A percentile compares a stretch with the other conserved stretches of the same genome.
These are phyloP conservation scores for Empidonax traillii DNA, from an alignment of 2,113 vertebrate genomes.

Conservation along the genomic window DNA sequence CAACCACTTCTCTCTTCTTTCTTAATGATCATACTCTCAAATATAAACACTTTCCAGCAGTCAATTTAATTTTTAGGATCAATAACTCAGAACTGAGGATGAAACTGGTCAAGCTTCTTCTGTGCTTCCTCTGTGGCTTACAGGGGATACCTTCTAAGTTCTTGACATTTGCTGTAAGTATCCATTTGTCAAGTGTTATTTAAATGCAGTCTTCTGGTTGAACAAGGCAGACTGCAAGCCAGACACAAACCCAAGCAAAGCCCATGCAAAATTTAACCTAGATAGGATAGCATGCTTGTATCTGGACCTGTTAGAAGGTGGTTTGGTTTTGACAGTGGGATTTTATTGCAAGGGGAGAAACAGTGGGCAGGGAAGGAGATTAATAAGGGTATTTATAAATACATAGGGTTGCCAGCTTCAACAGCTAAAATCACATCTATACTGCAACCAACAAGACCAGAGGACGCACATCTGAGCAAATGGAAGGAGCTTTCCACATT, in stretches of 20 bases:
- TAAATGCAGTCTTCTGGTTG: not conserved
- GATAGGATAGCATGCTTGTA: not conserved
- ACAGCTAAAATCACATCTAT: not conserved
- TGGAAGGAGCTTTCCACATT: not conserved
- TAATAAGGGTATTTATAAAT: not conserved
- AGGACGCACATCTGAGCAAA: not conserved
- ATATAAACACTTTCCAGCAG: not conserved
- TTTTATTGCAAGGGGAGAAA: not conserved
- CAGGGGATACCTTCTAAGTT: not conserved
- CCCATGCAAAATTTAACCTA: slow-evolving; percentile 15
- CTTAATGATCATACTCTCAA: not conserved
- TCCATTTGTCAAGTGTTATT: not conserved
- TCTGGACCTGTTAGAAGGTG: not conserved
- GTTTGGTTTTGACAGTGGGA: not conserved
- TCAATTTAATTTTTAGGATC: not conserved
- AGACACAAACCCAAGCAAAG: not conserved
- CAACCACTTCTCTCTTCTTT: not conserved
- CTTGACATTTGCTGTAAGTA: not conserved
- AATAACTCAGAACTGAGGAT: not conserved
- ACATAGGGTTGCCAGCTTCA: not conserved
- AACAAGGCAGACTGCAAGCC: not conserved
- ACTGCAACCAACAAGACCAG: not conserved
- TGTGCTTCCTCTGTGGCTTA: not conserved
- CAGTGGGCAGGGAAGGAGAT: not conserved
- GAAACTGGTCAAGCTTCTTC: not conserved